Conservation (phyloP, 1,140 invertebrate genomes). For the Bombus difficillimus region DNA sequence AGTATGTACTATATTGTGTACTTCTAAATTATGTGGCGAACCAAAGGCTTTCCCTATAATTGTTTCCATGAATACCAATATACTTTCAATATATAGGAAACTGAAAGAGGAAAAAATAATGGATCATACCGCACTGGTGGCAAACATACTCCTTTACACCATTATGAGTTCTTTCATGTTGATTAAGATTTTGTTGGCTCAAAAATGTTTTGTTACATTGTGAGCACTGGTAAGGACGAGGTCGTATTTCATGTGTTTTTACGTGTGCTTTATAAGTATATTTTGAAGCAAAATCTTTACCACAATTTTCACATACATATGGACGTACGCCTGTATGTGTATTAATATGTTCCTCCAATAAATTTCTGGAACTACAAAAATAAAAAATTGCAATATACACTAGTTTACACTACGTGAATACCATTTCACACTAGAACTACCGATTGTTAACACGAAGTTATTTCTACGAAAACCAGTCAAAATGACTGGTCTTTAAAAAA, state of each 20-base stretch:
- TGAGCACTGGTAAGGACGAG: slow-evolving; percentile 87
- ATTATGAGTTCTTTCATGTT: slow-evolving; percentile 89
- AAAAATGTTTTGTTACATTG: slow-evolving; percentile 89
- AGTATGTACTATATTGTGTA: slow-evolving; percentile 89
- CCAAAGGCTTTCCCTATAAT: slow-evolving; percentile 88
- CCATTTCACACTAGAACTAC: neutral
- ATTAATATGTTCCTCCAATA: slow-evolving; percentile 88
- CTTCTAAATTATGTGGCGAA: slow-evolving; percentile 89
- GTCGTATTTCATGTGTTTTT: slow-evolving; percentile 88
- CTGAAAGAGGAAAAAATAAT: neutral
- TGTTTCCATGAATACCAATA: neutral
- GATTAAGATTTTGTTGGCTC: slow-evolving; percentile 88
- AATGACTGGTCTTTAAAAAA: too few species aligned
- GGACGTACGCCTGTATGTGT: slow-evolving; percentile 87
- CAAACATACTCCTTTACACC: slow-evolving; percentile 89
- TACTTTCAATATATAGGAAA: neutral
- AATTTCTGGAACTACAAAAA: slow-evolving; percentile 84
- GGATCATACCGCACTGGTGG: slow-evolving; percentile 85
- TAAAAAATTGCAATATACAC: neutral
- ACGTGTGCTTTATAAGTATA: slow-evolving; percentile 90
- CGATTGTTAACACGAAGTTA: too few species aligned
- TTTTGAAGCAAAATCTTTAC: slow-evolving; percentile 90
- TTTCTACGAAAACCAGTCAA: too few species aligned
- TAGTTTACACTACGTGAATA: neutral
- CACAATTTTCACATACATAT: slow-evolving; percentile 86